Evolutionary conservation across 2,113 vertebrate species (phyloP).

Genomic region (Oceanites oceanicus): DNA sequence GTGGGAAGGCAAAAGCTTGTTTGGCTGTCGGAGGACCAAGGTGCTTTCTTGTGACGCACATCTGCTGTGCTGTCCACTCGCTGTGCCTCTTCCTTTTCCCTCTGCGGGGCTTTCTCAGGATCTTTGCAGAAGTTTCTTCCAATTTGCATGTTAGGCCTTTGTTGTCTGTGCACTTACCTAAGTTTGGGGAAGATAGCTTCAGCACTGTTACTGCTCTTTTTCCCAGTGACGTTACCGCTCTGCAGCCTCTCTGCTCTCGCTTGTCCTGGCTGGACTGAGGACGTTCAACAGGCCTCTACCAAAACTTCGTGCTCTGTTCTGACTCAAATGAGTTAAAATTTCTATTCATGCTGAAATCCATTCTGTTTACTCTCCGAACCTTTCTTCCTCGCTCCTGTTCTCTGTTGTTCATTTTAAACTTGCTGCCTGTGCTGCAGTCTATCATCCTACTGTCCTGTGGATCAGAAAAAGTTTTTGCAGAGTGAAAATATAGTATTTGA

Average conservation of each 20-base stretch:
- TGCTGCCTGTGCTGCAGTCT: background rate
- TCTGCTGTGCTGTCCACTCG: background rate
- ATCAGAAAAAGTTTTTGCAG: background rate
- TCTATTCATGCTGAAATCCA: background rate
- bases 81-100: fast-evolving
- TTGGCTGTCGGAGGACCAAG: background rate
- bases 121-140: background rate
- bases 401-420: background rate
- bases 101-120: background rate
- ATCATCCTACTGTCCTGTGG: background rate
- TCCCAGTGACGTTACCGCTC: background rate
- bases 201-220: background rate
- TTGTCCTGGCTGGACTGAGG: background rate
- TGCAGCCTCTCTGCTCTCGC: background rate
- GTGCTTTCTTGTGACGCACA: background rate
- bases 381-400: background rate
- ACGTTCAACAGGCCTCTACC: background rate
- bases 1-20: background rate
- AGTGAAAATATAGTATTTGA: background rate
- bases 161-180: background rate
- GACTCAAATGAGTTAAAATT: background rate
- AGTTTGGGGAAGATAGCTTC: background rate
- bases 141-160: fast-evolving
- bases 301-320: background rate
- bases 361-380: background rate